Evolutionary conservation across 2,888 invertebrate genomes (phyloP).

Genomic region (Anarsia innoxiella): DNA sequence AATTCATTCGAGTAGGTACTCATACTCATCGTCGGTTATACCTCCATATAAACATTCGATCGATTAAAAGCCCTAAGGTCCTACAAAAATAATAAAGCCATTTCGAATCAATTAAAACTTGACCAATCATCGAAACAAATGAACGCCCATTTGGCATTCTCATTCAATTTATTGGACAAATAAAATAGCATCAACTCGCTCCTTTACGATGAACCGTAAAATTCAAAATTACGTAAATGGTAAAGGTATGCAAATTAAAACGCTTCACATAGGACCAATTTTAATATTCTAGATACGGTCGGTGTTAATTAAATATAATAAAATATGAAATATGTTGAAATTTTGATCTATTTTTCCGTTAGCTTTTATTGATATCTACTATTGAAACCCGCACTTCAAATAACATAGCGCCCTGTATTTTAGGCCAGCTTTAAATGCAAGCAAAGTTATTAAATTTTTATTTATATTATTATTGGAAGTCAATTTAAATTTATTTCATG

Average conservation of each 20-base stretch:
- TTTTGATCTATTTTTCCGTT: slow-evolving; percentile 24
- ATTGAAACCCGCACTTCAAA: background rate
- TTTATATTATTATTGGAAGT: background rate
- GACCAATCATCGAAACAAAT: too few relatives aligned
- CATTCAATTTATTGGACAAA: too few relatives aligned
- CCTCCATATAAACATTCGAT: background rate
- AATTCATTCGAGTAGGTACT: background rate
- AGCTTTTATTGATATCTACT: slow-evolving; percentile 33
- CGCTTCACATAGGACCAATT: slow-evolving; percentile 35
- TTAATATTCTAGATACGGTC: slow-evolving; percentile 23
- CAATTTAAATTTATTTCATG: background rate
- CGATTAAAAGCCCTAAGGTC: too few relatives aligned
- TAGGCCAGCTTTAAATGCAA: background rate
- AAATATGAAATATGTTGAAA: slow-evolving; percentile 24
- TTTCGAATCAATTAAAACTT: too few relatives aligned
- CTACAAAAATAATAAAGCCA: too few relatives aligned
- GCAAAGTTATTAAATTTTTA: slow-evolving; percentile 1
- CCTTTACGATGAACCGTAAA: slow-evolving; percentile 43
- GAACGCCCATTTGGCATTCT: too few relatives aligned
- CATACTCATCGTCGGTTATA: background rate
- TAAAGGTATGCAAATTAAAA: slow-evolving; percentile 49
- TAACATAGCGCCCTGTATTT: background rate
- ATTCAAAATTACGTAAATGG: slow-evolving; percentile 48
- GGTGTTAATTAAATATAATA: slow-evolving; percentile 26
- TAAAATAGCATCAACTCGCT: too few relatives aligned